Conservation (phyloP, 2,113 vertebrate species). For the Rhegmatorhina hoffmannsi region DNA sequence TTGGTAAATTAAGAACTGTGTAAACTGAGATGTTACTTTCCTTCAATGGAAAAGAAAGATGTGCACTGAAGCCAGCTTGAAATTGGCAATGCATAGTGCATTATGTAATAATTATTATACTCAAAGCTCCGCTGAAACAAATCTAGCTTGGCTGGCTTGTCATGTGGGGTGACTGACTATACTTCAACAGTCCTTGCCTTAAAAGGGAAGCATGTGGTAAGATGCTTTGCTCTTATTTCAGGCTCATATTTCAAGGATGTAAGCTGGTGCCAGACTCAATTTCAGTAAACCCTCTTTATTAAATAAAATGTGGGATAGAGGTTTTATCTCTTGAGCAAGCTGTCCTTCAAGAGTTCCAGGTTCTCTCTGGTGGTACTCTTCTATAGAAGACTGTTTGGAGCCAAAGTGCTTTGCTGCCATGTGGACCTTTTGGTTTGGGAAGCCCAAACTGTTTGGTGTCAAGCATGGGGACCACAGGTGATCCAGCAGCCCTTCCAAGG, state of each 20-base stretch:
- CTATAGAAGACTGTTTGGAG: not conserved
- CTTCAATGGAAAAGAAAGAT: not conserved
- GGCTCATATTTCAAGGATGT: conserved; percentile 1
- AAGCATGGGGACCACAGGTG: not conserved
- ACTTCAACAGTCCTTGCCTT: not conserved
- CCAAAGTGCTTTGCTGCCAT: not conserved
- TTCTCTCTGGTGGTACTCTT: not conserved
- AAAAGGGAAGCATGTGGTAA: not conserved
- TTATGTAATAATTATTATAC: conserved; percentile 25
- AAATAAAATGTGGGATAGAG: not conserved
- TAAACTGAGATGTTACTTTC: conserved; percentile 29
- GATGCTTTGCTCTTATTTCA: conserved; percentile 21
- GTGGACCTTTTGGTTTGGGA: not conserved
- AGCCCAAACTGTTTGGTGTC: not conserved
- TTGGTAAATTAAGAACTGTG: conserved; percentile 5
- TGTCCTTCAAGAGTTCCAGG: not conserved
- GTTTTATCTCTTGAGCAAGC: not conserved
- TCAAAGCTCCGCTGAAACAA: not conserved
- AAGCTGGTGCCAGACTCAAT: not conserved
- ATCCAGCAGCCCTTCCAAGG: not conserved
- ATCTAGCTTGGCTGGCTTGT: not conserved
- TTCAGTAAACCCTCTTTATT: not conserved
- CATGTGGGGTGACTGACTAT: not conserved
- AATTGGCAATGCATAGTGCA: not conserved
- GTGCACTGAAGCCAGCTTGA: not conserved